Conservation (phyloP, 2,797 vertebrate species). For the Decapterus maruadsi region DNA sequence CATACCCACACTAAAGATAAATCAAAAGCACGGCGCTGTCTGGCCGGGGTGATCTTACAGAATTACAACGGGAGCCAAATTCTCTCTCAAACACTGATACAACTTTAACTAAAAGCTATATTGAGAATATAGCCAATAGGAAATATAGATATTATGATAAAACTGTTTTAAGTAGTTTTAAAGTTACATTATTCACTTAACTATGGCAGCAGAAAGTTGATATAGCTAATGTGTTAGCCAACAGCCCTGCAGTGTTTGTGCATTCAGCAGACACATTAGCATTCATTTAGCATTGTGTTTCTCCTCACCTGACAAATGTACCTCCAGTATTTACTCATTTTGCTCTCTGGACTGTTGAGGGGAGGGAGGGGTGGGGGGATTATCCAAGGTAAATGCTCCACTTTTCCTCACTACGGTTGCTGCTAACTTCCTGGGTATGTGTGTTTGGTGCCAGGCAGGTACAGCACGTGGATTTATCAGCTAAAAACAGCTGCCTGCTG, state of each 20-base stretch:
- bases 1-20: neutral
- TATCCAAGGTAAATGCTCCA: neutral
- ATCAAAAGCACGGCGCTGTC: conserved; percentile 19
- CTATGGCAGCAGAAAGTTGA: neutral
- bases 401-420: neutral
- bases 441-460: neutral
- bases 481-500: neutral
- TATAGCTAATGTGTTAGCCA: neutral
- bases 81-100: neutral
- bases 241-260: too few relatives aligned
- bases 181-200: neutral
- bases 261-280: neutral
- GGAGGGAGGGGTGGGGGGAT: neutral
- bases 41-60: neutral
- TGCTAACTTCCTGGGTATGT: neutral
- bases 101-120: neutral
- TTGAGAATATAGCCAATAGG: neutral
- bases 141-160: neutral
- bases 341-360: neutral
- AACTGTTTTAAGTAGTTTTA: neutral
- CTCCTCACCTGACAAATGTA: neutral
- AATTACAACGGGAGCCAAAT: neutral
- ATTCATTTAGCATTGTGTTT: neutral
- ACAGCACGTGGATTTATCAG: neutral
- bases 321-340: neutral